Evolutionary conservation across 2,888 invertebrate species (phyloP).

Genomic region (Microchrysa polita): DNA sequence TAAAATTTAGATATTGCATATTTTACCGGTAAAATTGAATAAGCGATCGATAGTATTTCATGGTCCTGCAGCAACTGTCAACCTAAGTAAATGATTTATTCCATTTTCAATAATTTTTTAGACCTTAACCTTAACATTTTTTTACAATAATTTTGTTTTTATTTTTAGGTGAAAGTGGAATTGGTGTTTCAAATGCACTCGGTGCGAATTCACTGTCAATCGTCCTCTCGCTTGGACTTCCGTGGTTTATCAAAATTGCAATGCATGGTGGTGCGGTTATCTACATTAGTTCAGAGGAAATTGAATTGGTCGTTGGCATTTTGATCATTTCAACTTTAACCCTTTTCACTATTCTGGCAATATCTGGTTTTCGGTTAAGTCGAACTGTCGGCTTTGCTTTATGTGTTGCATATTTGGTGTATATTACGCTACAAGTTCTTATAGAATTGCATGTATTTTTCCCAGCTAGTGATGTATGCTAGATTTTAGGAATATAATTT

Average conservation of each 20-base stretch:
- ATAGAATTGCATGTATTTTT: slow-evolving; percentile 81
- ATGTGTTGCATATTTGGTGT: slow-evolving; percentile 72
- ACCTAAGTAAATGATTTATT: no score
- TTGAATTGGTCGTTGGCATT: slow-evolving; percentile 83
- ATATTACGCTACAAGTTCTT: slow-evolving; percentile 79
- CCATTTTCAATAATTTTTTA: no score
- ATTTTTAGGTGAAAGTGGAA: slow-evolving; percentile 80
- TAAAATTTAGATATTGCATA: no score
- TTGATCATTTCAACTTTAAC: slow-evolving; percentile 77
- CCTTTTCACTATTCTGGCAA: slow-evolving; percentile 74
- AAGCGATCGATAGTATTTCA: no score
- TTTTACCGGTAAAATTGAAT: no score
- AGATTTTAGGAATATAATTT: no score
- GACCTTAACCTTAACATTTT: no score
- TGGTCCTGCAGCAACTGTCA: no score
- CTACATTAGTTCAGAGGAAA: slow-evolving; percentile 78
- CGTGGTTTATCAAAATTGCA: slow-evolving; percentile 83
- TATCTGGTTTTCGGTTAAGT: slow-evolving; percentile 76
- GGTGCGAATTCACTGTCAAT: slow-evolving; percentile 89
- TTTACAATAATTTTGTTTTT: background rate
- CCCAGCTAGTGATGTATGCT: slow-evolving; percentile 51
- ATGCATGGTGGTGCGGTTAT: slow-evolving; percentile 66
- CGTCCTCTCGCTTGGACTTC: slow-evolving; percentile 81
- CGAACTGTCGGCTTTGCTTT: slow-evolving; percentile 75
- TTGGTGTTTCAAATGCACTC: slow-evolving; percentile 87